These are phyloP conservation scores for Acleris sparsana DNA, from an alignment of 2,888 invertebrate species.

Conservation along the genomic window DNA sequence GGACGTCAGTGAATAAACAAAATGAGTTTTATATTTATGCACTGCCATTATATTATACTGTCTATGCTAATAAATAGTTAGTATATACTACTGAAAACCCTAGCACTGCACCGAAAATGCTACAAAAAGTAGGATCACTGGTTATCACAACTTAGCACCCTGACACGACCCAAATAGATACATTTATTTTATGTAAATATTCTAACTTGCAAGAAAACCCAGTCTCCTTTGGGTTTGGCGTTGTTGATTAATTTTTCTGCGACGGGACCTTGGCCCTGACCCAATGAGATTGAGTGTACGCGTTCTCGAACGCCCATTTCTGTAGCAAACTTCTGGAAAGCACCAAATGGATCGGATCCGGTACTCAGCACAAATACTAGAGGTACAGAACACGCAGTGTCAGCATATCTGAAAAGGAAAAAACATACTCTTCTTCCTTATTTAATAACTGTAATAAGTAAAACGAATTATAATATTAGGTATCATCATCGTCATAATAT, in stretches of 20 bases:
- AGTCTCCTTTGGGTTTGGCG: slow-evolving; percentile 89
- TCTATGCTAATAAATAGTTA: no score
- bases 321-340: slow-evolving; percentile 91
- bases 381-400: slow-evolving; percentile 89
- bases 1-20: no score
- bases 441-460: no score
- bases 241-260: slow-evolving; percentile 91
- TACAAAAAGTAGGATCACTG: no score
- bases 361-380: slow-evolving; percentile 93
- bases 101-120: no score
- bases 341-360: slow-evolving; percentile 94
- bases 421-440: no score
- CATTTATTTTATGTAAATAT: background rate
- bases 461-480: no score
- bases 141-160: no score
- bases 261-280: slow-evolving; percentile 94
- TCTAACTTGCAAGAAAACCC: slow-evolving; percentile 93
- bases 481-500: no score
- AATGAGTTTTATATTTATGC: no score
- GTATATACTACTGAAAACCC: no score
- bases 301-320: slow-evolving; percentile 88
- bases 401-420: slow-evolving; percentile 83
- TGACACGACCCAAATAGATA: background rate
- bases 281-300: slow-evolving; percentile 92
- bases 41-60: no score